Evolutionary conservation across 1,140 invertebrate genomes (phyloP).

Genomic region (Dufourea novaeangliae): DNA sequence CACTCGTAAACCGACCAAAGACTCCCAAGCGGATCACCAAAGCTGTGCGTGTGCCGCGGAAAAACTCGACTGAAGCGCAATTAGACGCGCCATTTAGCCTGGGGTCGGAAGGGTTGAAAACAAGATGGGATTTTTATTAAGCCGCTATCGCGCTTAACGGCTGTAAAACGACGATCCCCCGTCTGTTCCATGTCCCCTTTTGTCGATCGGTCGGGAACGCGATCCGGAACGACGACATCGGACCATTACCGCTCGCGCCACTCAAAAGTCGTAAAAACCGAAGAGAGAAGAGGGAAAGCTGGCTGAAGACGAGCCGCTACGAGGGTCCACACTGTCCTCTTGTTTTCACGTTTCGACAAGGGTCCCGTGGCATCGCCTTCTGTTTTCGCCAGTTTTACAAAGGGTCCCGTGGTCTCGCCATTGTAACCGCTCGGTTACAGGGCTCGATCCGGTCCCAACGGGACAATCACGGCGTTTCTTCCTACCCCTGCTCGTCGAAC

Average conservation of each 20-base stretch:
- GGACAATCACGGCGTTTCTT: conserved; percentile 3
- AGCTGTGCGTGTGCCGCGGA: conserved; percentile 39
- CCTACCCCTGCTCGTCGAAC: background rate
- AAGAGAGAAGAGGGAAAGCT: conserved; percentile 18
- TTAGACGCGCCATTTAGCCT: conserved; percentile 75
- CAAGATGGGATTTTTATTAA: conserved; percentile 80
- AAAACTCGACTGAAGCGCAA: conserved; percentile 66
- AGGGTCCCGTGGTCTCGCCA: too few species aligned
- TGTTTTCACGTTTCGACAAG: conserved; percentile 64
- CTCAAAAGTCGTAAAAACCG: conserved; percentile 60
- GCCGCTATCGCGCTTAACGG: conserved; percentile 78
- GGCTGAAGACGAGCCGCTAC: conserved; percentile 6
- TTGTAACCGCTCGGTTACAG: conserved; percentile 1
- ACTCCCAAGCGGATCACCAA: background rate
- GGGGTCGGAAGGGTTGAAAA: conserved; percentile 78
- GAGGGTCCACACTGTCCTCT: conserved; percentile 52
- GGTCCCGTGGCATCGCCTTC: too few species aligned
- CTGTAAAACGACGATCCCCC: conserved; percentile 76
- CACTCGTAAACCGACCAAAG: background rate
- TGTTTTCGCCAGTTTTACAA: too few species aligned
- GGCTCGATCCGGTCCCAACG: background rate
- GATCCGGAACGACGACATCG: conserved; percentile 52
- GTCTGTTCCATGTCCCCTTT: background rate
- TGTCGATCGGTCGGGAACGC: conserved; percentile 44
- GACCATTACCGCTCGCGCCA: conserved; percentile 52